These are phyloP conservation scores for Tanytarsus gracilentus DNA, from an alignment of 2,888 invertebrate species.

Conservation along the genomic window DNA sequence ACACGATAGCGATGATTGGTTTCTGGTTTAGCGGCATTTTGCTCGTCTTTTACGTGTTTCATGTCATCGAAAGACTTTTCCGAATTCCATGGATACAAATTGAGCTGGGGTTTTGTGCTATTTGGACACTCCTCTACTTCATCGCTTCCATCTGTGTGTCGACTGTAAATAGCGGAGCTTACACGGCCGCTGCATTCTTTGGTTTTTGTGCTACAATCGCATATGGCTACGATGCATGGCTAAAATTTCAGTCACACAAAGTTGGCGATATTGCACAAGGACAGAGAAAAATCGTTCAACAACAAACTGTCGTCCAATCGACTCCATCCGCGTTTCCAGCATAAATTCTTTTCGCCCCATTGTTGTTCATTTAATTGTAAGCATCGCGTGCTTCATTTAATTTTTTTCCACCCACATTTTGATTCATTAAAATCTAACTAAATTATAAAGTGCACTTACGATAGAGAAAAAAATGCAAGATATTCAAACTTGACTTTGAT, in stretches of 20 bases:
- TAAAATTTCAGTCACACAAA: constrained; percentile 61
- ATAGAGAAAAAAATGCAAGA: too few species aligned
- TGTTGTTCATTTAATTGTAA: too few species aligned
- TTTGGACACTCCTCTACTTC: constrained; percentile 67
- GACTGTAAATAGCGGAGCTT: constrained; percentile 50
- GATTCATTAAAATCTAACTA: too few species aligned
- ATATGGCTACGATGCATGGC: constrained; percentile 69
- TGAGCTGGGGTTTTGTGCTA: constrained; percentile 64
- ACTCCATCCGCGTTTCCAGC: constrained; percentile 25
- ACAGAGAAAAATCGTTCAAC: constrained; percentile 21
- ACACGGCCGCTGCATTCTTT: constrained; percentile 64
- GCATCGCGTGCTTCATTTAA: too few species aligned
- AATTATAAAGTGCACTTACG: too few species aligned
- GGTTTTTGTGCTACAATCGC: constrained; percentile 71
- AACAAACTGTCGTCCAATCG: constrained; percentile 10
- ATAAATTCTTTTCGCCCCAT: too few species aligned
- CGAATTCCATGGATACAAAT: constrained; percentile 80
- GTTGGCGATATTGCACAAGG: constrained; percentile 67
- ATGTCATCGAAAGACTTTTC: constrained; percentile 74
- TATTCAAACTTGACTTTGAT: too few species aligned
- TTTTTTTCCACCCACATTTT: too few species aligned
- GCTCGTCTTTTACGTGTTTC: constrained; percentile 71
- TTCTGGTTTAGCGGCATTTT: constrained; percentile 78
- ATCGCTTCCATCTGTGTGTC: constrained; percentile 64
- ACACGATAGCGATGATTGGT: constrained; percentile 69